A percentile compares a stretch with the other conserved stretches of the same genome.
Evolutionary conservation across 1,140 invertebrate species (phyloP).

Genomic region (Macrotrachela quadricornifera): DNA sequence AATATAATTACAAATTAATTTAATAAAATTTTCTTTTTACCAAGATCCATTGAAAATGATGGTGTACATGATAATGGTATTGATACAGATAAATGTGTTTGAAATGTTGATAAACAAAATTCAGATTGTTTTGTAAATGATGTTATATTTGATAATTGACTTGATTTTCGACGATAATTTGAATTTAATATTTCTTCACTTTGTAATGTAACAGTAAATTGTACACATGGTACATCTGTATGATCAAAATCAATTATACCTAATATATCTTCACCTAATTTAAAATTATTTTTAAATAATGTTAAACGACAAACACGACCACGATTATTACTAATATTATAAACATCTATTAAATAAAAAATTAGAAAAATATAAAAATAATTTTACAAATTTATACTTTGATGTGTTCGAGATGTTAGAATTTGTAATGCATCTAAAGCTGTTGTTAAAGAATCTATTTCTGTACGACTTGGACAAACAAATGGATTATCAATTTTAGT

Average conservation of each 20-base stretch:
- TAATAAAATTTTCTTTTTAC: conserved; percentile 28
- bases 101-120: conserved; percentile 61
- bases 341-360: conserved; percentile 46
- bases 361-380: conserved; percentile 8
- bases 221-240: conserved; percentile 66
- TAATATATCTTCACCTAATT: conserved; percentile 84
- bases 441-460: conserved; percentile 21
- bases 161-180: conserved; percentile 38
- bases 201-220: conserved; percentile 57
- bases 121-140: conserved; percentile 68
- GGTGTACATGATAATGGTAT: conserved; percentile 81
- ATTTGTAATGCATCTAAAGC: background rate
- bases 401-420: background rate
- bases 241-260: conserved; percentile 80
- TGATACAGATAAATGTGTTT: conserved; percentile 68
- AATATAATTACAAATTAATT: background rate
- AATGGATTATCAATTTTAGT: background rate
- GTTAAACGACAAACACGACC: conserved; percentile 79
- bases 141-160: conserved; percentile 32
- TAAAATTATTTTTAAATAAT: conserved; percentile 75
- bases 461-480: conserved; percentile 36
- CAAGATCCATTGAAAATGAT: conserved; percentile 61
- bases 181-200: conserved; percentile 60
- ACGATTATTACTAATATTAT: conserved; percentile 71
- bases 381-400: background rate